Evolutionary conservation across 2,888 invertebrate species (phyloP), one percentile per base, ranked within the genome.

Genomic region (Crioceris asparagi): DNA sequence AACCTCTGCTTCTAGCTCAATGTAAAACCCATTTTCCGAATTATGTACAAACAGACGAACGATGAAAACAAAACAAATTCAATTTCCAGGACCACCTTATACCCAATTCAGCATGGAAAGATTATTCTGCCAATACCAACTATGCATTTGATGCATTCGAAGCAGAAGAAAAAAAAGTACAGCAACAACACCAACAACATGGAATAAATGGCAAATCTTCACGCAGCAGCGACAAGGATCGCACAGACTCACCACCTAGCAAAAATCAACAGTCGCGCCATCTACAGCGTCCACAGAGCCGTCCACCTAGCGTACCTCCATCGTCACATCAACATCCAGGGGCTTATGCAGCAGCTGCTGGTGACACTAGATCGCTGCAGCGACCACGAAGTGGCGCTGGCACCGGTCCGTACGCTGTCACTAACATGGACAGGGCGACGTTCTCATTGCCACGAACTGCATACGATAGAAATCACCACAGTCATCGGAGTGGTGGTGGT

Each of bases 81-180:
- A 29, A 21, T 7, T 44, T 56, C 40, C 70, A 88, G 86, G 86
- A 86, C 52, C 83, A 82, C 51, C 66, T 88, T 32, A 83, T 88
- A 49, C 81, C 83, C 15, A 83, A 78, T 60, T 79, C 83, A 12
- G 85, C 86, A 1, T 91, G 91, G 90, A 86, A 86, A 59, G 90
- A 90, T 58, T 90, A 88, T 60, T 78, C 83, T 0, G 74, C 79
- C 2, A 86, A 84, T 62, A 87, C 86, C 0, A 91, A 90, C 65
- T 90, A 88, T 64, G 90, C 85, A 0, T 91, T 90, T 64, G 90
- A 91, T 54, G 80, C 85, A 0, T 86, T 82, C 60, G 88, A 86
- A 53, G 80, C 82, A 40, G 85, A 86, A 51, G 83, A 84, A 57
- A 83, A 83, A 54, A 58, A 55, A 41, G 55, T 48, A 11, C 62